These are phyloP conservation scores for Xiphophorus hellerii DNA, from an alignment of 2,113 vertebrate genomes.

Conservation along the genomic window DNA sequence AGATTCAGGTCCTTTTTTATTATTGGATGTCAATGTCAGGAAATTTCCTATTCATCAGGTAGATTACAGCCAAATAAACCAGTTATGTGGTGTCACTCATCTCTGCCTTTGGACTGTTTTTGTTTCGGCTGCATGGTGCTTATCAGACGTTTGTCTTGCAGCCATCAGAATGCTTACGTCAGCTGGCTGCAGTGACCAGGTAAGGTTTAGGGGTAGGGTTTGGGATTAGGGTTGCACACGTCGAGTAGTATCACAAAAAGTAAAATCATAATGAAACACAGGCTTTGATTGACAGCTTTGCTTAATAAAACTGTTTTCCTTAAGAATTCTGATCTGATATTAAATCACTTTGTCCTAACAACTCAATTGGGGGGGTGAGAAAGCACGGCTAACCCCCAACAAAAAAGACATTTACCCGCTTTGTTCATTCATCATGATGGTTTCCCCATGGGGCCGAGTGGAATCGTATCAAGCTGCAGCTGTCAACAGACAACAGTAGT, in stretches of 20 bases:
- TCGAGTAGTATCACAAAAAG: neutral
- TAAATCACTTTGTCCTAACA: neutral
- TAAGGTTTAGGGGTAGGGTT: neutral
- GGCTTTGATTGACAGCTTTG: constrained; percentile 41
- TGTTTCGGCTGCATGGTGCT: constrained; percentile 30
- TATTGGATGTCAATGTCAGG: constrained; percentile 66
- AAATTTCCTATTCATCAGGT: constrained; percentile 69
- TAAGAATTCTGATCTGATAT: neutral
- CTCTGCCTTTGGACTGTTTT: constrained; percentile 50
- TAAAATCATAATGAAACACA: too few relatives aligned
- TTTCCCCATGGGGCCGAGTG: constrained; percentile 25
- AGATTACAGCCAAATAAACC: constrained; percentile 77
- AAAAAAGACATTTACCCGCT: neutral
- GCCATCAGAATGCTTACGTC: neutral
- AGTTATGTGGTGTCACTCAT: constrained; percentile 48
- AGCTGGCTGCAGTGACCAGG: neutral
- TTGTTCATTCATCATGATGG: constrained; percentile 15
- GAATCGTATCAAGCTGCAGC: constrained; percentile 50
- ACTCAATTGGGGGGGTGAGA: too few relatives aligned
- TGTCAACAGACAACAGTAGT: constrained; percentile 63
- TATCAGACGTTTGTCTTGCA: constrained; percentile 3
- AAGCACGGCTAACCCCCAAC: neutral
- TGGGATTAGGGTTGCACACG: neutral
- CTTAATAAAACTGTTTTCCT: neutral
- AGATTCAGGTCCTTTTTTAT: constrained; percentile 66